These are phyloP conservation scores for Vanessa tameamea DNA, from an alignment of 1,140 invertebrate species.

Conservation along the genomic window DNA sequence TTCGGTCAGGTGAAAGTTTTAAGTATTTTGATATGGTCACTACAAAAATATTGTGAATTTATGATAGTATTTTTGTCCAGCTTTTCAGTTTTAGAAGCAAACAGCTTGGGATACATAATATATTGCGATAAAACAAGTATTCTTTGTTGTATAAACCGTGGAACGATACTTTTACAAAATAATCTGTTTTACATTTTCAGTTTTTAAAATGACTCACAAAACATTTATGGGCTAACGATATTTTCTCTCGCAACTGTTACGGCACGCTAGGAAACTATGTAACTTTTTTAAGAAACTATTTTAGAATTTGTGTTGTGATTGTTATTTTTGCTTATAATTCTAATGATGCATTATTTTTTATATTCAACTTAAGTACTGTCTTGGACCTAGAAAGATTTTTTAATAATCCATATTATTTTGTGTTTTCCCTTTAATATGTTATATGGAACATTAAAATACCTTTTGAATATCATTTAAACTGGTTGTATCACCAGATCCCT, in stretches of 20 bases:
- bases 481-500: too few relatives aligned
- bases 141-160: slow-evolving; percentile 2
- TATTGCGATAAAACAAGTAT: background rate
- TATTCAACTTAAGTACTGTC: background rate
- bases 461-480: too few relatives aligned
- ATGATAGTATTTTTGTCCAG: background rate
- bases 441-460: too few relatives aligned
- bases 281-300: background rate
- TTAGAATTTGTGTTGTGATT: background rate
- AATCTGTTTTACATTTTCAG: slow-evolving; percentile 13
- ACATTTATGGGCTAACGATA: slow-evolving; percentile 14
- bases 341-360: background rate
- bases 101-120: slow-evolving; percentile 2
- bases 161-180: slow-evolving; percentile 1
- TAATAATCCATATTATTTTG: too few relatives aligned
- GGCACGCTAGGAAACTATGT: background rate
- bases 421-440: too few relatives aligned
- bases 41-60: too few relatives aligned
- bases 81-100: background rate
- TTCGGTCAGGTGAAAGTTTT: too few relatives aligned
- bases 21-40: too few relatives aligned
- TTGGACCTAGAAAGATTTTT: too few relatives aligned
- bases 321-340: background rate
- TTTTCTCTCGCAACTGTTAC: slow-evolving; percentile 1
- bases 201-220: slow-evolving; percentile 8